phyloP scores from a whole-genome alignment of 1,140 invertebrate genomes.

The Acromyrmex heyeri region DNA sequence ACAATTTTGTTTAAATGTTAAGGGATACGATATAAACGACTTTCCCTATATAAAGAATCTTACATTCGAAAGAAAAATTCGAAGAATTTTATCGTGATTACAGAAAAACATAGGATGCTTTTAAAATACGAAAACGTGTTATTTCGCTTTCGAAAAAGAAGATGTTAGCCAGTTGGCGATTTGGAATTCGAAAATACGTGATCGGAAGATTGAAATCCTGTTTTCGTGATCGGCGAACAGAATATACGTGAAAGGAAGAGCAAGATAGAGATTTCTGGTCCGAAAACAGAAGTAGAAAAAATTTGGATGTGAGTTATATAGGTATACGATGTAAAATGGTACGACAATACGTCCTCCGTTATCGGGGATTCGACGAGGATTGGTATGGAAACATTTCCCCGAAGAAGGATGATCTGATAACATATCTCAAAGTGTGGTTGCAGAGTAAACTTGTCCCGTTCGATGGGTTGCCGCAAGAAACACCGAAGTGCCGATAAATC shows the following conservation, averaged over 20 bases:
- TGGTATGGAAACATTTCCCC: not conserved
- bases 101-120: not conserved
- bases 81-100: not conserved
- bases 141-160: not conserved
- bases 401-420: not conserved
- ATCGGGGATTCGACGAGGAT: not conserved
- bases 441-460: not conserved
- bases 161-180: not conserved
- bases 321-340: not conserved
- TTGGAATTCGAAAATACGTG: conserved; percentile 70
- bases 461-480: not conserved
- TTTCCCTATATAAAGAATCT: not conserved
- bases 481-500: conserved; percentile 5
- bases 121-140: conserved; percentile 3
- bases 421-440: conserved; percentile 7
- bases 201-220: conserved; percentile 66
- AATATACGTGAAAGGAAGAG: not conserved
- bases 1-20: too few relatives aligned
- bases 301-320: not conserved
- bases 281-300: not conserved
- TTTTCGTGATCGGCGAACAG: conserved; percentile 69
- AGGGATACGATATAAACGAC: too few relatives aligned
- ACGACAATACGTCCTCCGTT: not conserved
- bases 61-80: not conserved
- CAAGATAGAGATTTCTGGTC: too few relatives aligned